Evolutionary conservation across 2,113 vertebrate species (phyloP), one percentile per base, ranked within the genome.

Genomic region (Elephas maximus): DNA sequence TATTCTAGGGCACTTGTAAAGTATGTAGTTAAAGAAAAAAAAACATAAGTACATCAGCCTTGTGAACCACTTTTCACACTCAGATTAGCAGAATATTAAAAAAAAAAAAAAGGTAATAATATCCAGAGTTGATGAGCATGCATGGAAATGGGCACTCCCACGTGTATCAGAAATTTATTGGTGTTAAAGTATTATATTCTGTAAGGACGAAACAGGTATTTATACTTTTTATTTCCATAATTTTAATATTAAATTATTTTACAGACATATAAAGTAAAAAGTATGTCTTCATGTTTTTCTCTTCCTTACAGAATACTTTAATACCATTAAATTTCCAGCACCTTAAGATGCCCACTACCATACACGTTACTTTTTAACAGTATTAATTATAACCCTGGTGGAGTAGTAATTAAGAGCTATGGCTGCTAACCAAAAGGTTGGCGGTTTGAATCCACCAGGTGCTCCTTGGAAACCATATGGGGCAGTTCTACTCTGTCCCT

Each of bases 11-110:
- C 11, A 92, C 69, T 48, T 67, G 5, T 91, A 57, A 84, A 91
- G 57, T 69, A 80, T 84, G 6, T 26, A 53, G 41, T 28, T 93
- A 73, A 88, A 81, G 62, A 77, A 94, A 94, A 92, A 92, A 94
- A 90, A 92, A 14, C 0, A 2, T 73, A 77, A 79, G 28, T 85
- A 80, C 74, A 83, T 80, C 20, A 57, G 53, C 9, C 17, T 87
- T 91, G 69, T 88, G 53, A 95, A 80, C 8, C 24, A 65, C 51
- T 92, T 62, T 88, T 84, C 53, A 88, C 71, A 23, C 57, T 62
- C 48, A 88, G 82, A 79, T 88, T 83, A 74, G 57, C 69, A 90
- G 44, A 73, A 17, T 88, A 8, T 62, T 37, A 44, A 77, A 63
- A 37, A 73, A 74, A 74, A 9, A 69, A 33, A 24, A n/a, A 45